Evolutionary conservation across 1,140 invertebrate species (phyloP), one percentile per base, ranked within the genome.

Genomic region (Eriosoma lanigerum): DNA sequence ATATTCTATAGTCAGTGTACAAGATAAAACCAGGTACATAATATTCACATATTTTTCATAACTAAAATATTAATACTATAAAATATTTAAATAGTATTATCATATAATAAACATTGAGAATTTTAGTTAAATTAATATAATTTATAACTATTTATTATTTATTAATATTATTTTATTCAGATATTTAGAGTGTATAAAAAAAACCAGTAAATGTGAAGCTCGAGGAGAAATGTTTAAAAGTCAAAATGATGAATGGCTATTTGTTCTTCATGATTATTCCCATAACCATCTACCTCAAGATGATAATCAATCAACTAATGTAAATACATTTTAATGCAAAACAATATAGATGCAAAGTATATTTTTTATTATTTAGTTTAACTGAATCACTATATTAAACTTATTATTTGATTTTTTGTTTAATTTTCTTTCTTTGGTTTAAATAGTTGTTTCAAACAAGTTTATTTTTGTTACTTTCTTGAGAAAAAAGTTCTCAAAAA

Each of bases 201-300:
- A 62, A 19, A 6, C 12, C 4, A 60, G 26, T 46, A 56, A 38
- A 60, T 78, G 75, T 8, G 10, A 26, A 5, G 54, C 75, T 19
- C 38, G 13, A 26, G 75, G 75, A 48, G 75, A 78, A 60, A 78
- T 78, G 75, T 78, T 78, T 48, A 60, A 62, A 78, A 29, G 56
- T 6, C 17, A 76, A 76, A 62, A 78, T 60, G 56, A 13, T 29
- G 75, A 78, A n/a, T 78, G 75, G 75, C 56, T 78, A 26, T 78
- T 78, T 78, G 56, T 78, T 48, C 56, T 32, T 13, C 15, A 62
- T 8, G 5, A 17, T 5, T 46, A 13, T 48, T 3, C 21, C 1
- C 75, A 78, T 21, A 46, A 78, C 17, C 75, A 78, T 58, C n/a
- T 9, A 76, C 32, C 50, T 44, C 0, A 38, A 38, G 32, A 24